phyloP scores from a whole-genome alignment of 1,140 invertebrate species.

The Drosophila lacteicornis region DNA sequence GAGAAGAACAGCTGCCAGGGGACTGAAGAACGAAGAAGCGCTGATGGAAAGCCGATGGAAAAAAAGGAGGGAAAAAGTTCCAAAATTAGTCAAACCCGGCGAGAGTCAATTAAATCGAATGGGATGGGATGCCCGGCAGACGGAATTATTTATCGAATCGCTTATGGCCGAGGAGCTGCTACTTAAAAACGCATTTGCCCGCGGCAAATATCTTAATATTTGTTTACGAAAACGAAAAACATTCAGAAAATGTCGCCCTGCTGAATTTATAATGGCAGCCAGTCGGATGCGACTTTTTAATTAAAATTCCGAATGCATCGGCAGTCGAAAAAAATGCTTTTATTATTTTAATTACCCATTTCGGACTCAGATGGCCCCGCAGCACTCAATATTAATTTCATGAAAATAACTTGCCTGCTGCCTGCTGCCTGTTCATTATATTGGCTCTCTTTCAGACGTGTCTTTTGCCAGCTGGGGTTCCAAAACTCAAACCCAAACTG shows the following conservation, averaged over 20 bases:
- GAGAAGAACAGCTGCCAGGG: conserved; percentile 56
- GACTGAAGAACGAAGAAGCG: conserved; percentile 16
- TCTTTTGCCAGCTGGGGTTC: conserved; percentile 72
- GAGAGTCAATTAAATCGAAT: conserved; percentile 75
- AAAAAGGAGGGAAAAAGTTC: conserved; percentile 23
- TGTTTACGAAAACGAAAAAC: conserved; percentile 74
- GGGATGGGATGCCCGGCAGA: conserved; percentile 60
- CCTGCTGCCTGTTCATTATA: conserved; percentile 58
- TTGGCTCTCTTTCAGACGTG: conserved; percentile 66
- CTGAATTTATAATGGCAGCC: conserved; percentile 61
- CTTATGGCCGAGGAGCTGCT: conserved; percentile 34
- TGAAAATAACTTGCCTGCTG: conserved; percentile 69
- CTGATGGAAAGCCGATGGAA: conserved; percentile 50
- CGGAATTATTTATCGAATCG: conserved; percentile 32
- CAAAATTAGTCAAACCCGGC: conserved; percentile 74
- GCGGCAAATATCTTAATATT: conserved; percentile 59
- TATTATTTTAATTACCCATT: conserved; percentile 84
- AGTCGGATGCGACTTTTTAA: conserved; percentile 68
- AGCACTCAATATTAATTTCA: conserved; percentile 81
- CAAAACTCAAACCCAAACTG: neutral
- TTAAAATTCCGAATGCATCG: conserved; percentile 75
- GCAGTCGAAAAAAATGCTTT: conserved; percentile 74
- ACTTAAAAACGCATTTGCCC: conserved; percentile 69
- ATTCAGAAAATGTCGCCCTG: conserved; percentile 64
- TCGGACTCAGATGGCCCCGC: conserved; percentile 61